Percentiles rank a stretch among this genome's conserved stretches.
Evolutionary conservation across 2,888 invertebrate genomes (phyloP).

Genomic region (Tipula vernalis): DNA sequence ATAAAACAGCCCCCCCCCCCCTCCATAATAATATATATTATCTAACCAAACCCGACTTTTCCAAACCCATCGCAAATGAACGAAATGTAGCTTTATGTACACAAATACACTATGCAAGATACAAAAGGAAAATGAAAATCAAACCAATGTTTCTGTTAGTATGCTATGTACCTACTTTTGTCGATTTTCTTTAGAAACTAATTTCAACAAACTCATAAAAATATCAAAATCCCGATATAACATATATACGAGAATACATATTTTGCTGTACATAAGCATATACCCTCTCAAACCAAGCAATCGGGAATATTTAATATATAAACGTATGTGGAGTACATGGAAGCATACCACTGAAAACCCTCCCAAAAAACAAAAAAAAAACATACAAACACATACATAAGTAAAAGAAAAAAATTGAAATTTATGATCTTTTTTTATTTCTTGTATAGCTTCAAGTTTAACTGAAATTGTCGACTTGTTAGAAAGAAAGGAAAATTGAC

Average conservation of each 20-base stretch:
- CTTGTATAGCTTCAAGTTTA: background rate
- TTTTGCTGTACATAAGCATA: background rate
- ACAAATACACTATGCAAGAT: background rate
- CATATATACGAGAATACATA: background rate
- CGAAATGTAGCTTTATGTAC: background rate
- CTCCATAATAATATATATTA: background rate
- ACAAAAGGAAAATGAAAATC: background rate
- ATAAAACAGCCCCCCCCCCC: background rate
- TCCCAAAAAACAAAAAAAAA: background rate
- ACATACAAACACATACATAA: background rate
- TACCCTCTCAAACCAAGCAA: background rate
- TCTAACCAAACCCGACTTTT: background rate
- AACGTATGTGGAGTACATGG: background rate
- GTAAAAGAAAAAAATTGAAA: background rate
- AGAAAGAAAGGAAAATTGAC: background rate
- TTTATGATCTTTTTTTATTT: background rate
- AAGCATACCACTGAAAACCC: background rate
- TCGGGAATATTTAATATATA: background rate
- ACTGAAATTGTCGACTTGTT: background rate
- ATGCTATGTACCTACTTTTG: background rate
- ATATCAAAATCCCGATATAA: background rate
- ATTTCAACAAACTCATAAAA: background rate
- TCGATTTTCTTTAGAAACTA: background rate
- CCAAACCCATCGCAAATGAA: background rate
- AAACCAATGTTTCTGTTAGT: background rate